These are phyloP conservation scores for Cephonodes hylas DNA, from an alignment of 2,888 invertebrate species.

Conservation along the genomic window DNA sequence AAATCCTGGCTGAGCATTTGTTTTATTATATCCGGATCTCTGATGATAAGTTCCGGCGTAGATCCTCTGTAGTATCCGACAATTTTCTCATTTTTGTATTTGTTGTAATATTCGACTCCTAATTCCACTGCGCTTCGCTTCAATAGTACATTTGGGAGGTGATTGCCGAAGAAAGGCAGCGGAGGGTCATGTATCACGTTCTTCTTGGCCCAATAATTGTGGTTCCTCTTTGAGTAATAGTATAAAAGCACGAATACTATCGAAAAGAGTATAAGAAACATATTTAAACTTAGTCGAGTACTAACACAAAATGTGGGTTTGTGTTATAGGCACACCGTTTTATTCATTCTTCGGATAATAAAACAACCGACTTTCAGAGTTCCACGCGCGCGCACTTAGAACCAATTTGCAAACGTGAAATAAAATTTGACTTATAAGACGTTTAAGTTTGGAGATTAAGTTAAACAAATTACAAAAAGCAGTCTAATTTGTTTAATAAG, in stretches of 20 bases:
- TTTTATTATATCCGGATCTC: slow-evolving; percentile 43
- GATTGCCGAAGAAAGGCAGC: slow-evolving; percentile 27
- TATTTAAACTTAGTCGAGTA: neutral
- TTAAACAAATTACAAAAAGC: no score
- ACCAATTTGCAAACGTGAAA: neutral
- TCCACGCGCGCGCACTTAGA: neutral
- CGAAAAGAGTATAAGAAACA: slow-evolving; percentile 14
- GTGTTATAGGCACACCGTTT: neutral
- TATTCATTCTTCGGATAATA: neutral
- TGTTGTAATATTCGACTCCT: slow-evolving; percentile 29
- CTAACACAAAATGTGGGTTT: neutral
- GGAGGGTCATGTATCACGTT: slow-evolving; percentile 25
- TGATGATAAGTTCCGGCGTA: slow-evolving; percentile 36
- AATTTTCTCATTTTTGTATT: slow-evolving; percentile 36
- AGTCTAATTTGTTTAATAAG: no score
- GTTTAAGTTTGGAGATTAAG: no score
- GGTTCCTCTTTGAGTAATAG: slow-evolving; percentile 22
- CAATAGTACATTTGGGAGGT: slow-evolving; percentile 20
- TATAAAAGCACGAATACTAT: slow-evolving; percentile 12
- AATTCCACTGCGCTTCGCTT: slow-evolving; percentile 17
- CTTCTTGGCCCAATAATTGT: slow-evolving; percentile 25
- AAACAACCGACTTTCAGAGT: neutral
- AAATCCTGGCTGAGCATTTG: slow-evolving; percentile 39
- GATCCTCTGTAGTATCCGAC: slow-evolving; percentile 38
- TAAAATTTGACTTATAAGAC: neutral